These are phyloP conservation scores for Sesamia inferens DNA, from an alignment of 2,888 invertebrate species.

Conservation along the genomic window DNA sequence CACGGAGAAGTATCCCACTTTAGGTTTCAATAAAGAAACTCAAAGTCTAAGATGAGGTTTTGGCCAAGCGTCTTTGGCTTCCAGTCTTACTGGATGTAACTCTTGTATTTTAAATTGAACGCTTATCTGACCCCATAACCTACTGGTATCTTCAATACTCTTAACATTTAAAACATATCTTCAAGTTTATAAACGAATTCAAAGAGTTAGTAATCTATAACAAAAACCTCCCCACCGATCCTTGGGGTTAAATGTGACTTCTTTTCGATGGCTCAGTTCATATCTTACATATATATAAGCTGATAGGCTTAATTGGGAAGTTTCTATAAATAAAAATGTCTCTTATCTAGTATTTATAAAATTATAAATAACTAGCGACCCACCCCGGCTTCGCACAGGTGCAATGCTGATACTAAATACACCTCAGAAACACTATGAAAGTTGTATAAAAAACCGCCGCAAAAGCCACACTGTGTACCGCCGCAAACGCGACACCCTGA, in stretches of 20 bases:
- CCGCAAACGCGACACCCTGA: too few species aligned
- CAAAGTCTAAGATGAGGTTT: neutral
- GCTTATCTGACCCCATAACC: neutral
- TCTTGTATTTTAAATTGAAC: neutral
- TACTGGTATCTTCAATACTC: neutral
- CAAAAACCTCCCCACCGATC: neutral
- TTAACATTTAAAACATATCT: neutral
- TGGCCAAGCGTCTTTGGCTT: neutral
- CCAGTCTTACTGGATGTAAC: neutral
- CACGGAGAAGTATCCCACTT: neutral
- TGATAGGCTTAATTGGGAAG: constrained; percentile 16
- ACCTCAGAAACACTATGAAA: too few species aligned
- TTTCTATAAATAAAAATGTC: constrained; percentile 45
- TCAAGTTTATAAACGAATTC: neutral
- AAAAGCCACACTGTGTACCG: too few species aligned
- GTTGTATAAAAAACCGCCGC: too few species aligned
- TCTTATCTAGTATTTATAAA: constrained; percentile 14
- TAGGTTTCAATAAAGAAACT: neutral
- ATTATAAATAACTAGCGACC: too few species aligned
- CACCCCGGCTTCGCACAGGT: too few species aligned
- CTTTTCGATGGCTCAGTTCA: too few species aligned
- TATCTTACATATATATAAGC: too few species aligned
- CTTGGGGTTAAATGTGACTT: constrained; percentile 8
- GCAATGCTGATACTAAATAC: too few species aligned
- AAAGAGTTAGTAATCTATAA: neutral